phyloP scores from a whole-genome alignment of 2,797 vertebrate species.

The Intellagama lesueurii region DNA sequence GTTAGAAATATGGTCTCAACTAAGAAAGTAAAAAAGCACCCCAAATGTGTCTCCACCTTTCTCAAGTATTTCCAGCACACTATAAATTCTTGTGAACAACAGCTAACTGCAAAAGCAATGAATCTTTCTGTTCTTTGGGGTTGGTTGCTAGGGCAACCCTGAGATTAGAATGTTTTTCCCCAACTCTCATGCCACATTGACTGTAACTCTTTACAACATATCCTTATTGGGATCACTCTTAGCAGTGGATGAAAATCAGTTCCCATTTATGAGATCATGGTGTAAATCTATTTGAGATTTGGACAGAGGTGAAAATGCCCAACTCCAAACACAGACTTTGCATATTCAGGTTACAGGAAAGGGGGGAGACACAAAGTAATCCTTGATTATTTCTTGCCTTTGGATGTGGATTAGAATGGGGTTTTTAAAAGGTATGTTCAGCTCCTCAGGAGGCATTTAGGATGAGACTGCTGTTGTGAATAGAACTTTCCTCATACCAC shows the following conservation, averaged over 20 bases:
- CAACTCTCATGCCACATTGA: not conserved
- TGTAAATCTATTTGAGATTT: not conserved
- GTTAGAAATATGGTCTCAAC: not conserved
- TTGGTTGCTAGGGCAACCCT: slow-evolving; percentile 27
- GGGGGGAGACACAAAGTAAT: no score
- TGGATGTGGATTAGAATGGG: no score
- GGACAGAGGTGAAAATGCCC: not conserved
- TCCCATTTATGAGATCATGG: not conserved
- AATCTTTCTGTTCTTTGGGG: slow-evolving; percentile 1
- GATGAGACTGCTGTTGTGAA: no score
- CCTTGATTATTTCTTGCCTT: no score
- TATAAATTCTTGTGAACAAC: slow-evolving; percentile 13
- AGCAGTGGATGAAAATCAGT: not conserved
- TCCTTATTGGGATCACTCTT: not conserved
- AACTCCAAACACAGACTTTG: not conserved
- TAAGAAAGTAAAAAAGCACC: not conserved
- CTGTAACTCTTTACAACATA: not conserved
- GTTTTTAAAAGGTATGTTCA: no score
- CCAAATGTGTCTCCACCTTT: not conserved
- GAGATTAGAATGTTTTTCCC: slow-evolving; percentile 5
- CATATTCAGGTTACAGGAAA: not conserved
- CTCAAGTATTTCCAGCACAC: not conserved
- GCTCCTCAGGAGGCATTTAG: no score
- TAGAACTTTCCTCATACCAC: no score
- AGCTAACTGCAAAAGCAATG: not conserved